Conservation (phyloP, 2,113 vertebrate genomes). For the Apistogramma diplotaenia region DNA sequence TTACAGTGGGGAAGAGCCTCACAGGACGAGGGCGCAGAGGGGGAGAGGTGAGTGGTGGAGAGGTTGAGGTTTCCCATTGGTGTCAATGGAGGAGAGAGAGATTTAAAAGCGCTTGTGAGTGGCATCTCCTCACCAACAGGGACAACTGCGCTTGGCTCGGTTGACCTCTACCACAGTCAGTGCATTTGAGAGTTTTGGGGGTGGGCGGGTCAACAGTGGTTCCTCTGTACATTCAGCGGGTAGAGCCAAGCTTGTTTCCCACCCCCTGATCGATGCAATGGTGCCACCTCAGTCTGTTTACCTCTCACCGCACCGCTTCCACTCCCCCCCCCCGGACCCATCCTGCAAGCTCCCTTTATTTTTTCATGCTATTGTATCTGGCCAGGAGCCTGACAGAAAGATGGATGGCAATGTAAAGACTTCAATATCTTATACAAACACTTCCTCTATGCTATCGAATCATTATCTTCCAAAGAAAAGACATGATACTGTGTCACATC, state of each 20-base stretch:
- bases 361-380: slow-evolving; percentile 60
- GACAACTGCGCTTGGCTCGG: slow-evolving; percentile 53
- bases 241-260: slow-evolving; percentile 48
- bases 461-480: slow-evolving; percentile 49
- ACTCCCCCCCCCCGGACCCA: slow-evolving; percentile 46
- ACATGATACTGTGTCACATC: slow-evolving; percentile 52
- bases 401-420: slow-evolving; percentile 57
- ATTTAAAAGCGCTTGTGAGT: slow-evolving; percentile 26
- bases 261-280: slow-evolving; percentile 14
- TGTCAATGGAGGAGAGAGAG: slow-evolving; percentile 19
- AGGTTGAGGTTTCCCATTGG: slow-evolving; percentile 39
- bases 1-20: slow-evolving; percentile 69
- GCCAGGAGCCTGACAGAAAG: slow-evolving; percentile 42
- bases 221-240: slow-evolving; percentile 75
- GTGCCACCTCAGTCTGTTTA: slow-evolving; percentile 33
- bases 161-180: slow-evolving; percentile 65
- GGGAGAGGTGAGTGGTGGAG: slow-evolving; percentile 28
- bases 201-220: slow-evolving; percentile 57
- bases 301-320: slow-evolving; percentile 21
- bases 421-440: slow-evolving; percentile 63
- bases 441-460: slow-evolving; percentile 57
- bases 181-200: slow-evolving; percentile 57
- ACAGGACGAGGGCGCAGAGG: slow-evolving; percentile 23
- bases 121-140: slow-evolving; percentile 49
- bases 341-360: slow-evolving; percentile 55